phyloP scores from a whole-genome alignment of 2,888 invertebrate genomes.

The Diplolepis rosae region DNA sequence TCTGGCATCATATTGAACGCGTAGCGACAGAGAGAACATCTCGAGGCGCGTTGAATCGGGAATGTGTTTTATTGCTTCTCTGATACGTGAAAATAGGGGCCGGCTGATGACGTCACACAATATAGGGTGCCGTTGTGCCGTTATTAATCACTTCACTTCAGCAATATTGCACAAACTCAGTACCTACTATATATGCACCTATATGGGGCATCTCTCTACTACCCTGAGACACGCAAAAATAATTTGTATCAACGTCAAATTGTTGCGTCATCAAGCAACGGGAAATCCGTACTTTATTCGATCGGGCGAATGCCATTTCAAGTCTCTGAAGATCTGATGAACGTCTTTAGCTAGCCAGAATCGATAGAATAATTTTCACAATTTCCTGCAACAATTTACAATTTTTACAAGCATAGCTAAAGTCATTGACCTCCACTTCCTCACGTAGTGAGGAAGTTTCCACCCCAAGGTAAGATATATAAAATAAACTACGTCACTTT shows the following conservation, averaged over 20 bases:
- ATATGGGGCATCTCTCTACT: not conserved
- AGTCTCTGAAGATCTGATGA: no score
- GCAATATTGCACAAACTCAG: constrained; percentile 26
- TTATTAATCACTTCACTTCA: constrained; percentile 40
- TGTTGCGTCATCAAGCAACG: no score
- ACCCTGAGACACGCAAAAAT: not conserved
- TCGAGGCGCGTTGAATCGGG: constrained; percentile 42
- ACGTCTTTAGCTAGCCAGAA: not conserved
- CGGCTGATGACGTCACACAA: constrained; percentile 22
- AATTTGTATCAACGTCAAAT: not conserved
- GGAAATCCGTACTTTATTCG: no score
- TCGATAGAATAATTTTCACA: no score
- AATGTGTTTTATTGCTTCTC: constrained; percentile 63
- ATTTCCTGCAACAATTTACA: no score
- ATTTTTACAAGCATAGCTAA: not conserved
- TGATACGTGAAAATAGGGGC: constrained; percentile 27
- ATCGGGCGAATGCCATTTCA: no score
- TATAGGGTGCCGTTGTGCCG: constrained; percentile 19
- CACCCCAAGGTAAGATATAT: not conserved
- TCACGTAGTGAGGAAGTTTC: not conserved
- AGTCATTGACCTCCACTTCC: constrained; percentile 1
- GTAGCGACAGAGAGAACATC: constrained; percentile 35
- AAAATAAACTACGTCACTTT: not conserved
- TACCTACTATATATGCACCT: not conserved
- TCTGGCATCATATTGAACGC: constrained; percentile 5